Evolutionary conservation across 2,888 invertebrate species (phyloP), one percentile per base, ranked within the genome.

Genomic region (Acrocyrtus sp.): DNA sequence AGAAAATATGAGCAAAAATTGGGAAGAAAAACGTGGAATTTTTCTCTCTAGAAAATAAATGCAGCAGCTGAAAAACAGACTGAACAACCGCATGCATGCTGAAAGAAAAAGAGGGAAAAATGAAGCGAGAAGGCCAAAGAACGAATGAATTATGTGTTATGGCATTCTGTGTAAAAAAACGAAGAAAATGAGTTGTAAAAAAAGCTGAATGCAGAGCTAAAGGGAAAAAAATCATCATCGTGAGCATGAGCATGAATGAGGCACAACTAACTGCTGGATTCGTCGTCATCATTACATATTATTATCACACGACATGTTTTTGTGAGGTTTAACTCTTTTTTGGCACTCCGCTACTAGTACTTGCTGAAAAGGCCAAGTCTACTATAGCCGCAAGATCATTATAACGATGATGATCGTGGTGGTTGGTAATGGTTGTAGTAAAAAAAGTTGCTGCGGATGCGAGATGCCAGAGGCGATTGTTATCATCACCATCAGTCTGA

Each of bases 371-470:
- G n/a, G n/a, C n/a, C n/a, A n/a, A n/a, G n/a, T n/a, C n/a, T n/a
- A n/a, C n/a, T n/a, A n/a, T n/a, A n/a, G n/a, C n/a, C n/a, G n/a
- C n/a, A n/a, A n/a, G n/a, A n/a, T n/a, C n/a, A n/a, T n/a, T n/a
- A n/a, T n/a, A n/a, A n/a, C n/a, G n/a, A n/a, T n/a, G n/a, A n/a
- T n/a, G n/a, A n/a, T n/a, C n/a, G n/a, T n/a, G n/a, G n/a, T n/a
- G n/a, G n/a, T 29, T 53, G 53, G 29, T 53, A 29, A 54, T 19
- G 22, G 5, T 12, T 51, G 8, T 8, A n/a, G n/a, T n/a, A n/a
- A n/a, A n/a, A n/a, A n/a, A n/a, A n/a, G n/a, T n/a, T n/a, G n/a
- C 34, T 56, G 41, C 56, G 56, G 56, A 56, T 56, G 39, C 56
- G 39, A 56, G 41, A 53, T n/a, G 27, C 53, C 29, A 53, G 27